phyloP scores from a whole-genome alignment of 2,888 invertebrate genomes.

The Coelinius sp. region DNA sequence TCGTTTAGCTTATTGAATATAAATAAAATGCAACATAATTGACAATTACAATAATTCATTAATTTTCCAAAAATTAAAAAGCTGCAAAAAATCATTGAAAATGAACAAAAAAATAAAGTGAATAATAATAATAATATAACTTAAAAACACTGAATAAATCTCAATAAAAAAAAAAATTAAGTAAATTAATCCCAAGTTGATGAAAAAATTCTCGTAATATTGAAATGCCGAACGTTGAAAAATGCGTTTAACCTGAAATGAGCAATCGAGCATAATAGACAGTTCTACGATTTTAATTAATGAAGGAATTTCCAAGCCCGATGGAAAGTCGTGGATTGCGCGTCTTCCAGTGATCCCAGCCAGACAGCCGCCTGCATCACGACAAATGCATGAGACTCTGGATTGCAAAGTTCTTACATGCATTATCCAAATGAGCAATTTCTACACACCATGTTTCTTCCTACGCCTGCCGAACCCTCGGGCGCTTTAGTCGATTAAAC shows the following conservation, averaged over 20 bases:
- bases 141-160: too few species aligned
- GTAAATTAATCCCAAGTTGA: neutral
- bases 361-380: neutral
- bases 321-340: neutral
- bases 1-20: too few species aligned
- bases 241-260: neutral
- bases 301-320: neutral
- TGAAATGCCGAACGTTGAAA: neutral
- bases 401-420: constrained; percentile 48
- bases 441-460: neutral
- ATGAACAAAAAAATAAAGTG: too few species aligned
- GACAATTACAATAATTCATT: too few species aligned
- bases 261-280: neutral
- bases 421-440: constrained; percentile 53
- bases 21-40: too few species aligned
- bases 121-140: too few species aligned
- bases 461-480: too few species aligned
- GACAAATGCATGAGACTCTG: constrained; percentile 39
- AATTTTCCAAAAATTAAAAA: too few species aligned
- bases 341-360: neutral
- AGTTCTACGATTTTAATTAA: constrained; percentile 26
- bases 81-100: too few species aligned
- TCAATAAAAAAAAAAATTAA: neutral
- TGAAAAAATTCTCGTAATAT: neutral
- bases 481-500: constrained; percentile 46